Percentiles rank a stretch among this genome's conserved stretches.
These are phyloP conservation scores for Tichodroma muraria DNA, from an alignment of 2,113 vertebrate species.

Conservation along the genomic window DNA sequence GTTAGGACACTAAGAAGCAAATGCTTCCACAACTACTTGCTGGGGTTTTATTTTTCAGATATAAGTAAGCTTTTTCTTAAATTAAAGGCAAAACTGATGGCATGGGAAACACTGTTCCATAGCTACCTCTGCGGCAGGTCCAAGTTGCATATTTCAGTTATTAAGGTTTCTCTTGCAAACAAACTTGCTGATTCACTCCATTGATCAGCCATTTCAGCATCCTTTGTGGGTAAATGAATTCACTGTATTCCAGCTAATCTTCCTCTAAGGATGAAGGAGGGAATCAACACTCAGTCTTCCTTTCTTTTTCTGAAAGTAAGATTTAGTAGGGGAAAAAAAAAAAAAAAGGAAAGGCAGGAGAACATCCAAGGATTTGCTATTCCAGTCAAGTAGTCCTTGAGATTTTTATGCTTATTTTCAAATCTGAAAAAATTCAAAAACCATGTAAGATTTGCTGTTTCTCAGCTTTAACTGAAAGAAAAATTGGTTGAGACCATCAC, in stretches of 20 bases:
- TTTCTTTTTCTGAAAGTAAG: not conserved
- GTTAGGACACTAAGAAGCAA: not conserved
- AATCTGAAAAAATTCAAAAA: not conserved
- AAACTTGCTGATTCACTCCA: not conserved
- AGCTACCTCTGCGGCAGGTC: not conserved
- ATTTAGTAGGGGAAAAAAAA: not conserved
- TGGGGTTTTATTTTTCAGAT: not conserved
- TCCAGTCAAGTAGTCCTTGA: not conserved
- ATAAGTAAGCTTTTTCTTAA: not conserved
- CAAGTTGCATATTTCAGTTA: not conserved
- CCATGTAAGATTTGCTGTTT: not conserved
- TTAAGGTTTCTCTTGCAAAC: not conserved
- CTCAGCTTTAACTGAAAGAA: not conserved
- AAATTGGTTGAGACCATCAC: not conserved
- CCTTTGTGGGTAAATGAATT: not conserved
- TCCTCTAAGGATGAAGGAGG: not conserved
- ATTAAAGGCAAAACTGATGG: not conserved
- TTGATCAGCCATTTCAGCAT: not conserved
- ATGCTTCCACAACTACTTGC: not conserved
- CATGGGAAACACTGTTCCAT: not conserved
- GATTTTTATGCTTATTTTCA: not conserved
- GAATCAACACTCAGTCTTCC: not conserved
- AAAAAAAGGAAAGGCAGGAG: not conserved
- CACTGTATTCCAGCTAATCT: not conserved
- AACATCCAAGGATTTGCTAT: not conserved